Evolutionary conservation across 2,888 invertebrate species (phyloP).

Genomic region (Caenorhabditis virilis): DNA sequence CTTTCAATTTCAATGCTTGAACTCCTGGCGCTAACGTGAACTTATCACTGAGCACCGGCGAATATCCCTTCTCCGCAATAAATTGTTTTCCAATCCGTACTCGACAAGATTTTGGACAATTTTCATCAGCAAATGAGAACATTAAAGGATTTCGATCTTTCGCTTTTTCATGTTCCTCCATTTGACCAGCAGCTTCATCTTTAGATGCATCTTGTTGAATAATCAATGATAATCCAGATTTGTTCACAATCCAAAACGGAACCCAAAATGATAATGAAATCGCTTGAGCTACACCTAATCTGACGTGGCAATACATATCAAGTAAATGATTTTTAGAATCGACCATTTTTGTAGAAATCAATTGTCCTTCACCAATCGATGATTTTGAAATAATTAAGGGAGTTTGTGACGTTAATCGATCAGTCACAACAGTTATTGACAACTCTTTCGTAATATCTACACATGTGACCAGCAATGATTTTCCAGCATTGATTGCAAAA

Average conservation of each 20-base stretch:
- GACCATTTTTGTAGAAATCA: slow-evolving; percentile 37
- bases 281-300: slow-evolving; percentile 66
- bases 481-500: slow-evolving; percentile 71
- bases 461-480: slow-evolving; percentile 66
- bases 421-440: slow-evolving; percentile 73
- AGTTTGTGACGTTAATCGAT: slow-evolving; percentile 81
- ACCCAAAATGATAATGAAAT: slow-evolving; percentile 79
- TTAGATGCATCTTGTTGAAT: slow-evolving; percentile 83
- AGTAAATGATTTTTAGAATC: slow-evolving; percentile 47
- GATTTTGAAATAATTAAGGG: slow-evolving; percentile 72
- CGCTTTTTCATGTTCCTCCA: slow-evolving; percentile 88
- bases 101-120: slow-evolving; percentile 74
- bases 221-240: slow-evolving; percentile 85
- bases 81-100: slow-evolving; percentile 49
- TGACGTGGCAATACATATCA: slow-evolving; percentile 54
- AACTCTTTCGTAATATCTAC: slow-evolving; percentile 57
- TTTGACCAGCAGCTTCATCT: slow-evolving; percentile 71
- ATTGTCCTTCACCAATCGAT: slow-evolving; percentile 27
- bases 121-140: slow-evolving; percentile 89
- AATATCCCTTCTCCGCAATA: slow-evolving; percentile 47
- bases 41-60: slow-evolving; percentile 46
- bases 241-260: slow-evolving; percentile 93
- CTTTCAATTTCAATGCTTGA: slow-evolving; percentile 56
- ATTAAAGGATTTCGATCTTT: slow-evolving; percentile 88
- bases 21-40: slow-evolving; percentile 61